Evolutionary conservation across 1,140 invertebrate genomes (phyloP).

Genomic region (Parasteatoda tepidariorum): DNA sequence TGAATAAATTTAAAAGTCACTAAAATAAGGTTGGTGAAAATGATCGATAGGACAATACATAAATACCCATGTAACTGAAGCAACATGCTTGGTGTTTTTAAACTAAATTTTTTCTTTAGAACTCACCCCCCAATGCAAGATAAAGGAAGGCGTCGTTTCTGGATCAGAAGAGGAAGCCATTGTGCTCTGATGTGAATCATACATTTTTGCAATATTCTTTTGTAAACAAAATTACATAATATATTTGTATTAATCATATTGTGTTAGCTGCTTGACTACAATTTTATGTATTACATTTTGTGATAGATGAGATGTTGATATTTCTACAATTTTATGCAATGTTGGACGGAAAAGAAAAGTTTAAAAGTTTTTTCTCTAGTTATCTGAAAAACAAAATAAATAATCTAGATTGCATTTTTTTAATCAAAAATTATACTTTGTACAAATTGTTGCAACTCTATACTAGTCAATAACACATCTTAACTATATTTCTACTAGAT

Average conservation of each 20-base stretch:
- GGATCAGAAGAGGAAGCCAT: slow-evolving; percentile 60
- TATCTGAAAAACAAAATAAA: background rate
- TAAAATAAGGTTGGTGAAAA: too few species aligned
- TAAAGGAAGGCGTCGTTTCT: slow-evolving; percentile 63
- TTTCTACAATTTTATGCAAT: background rate
- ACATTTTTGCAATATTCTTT: slow-evolving; percentile 8
- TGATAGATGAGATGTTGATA: slow-evolving; percentile 1
- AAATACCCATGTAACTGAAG: too few species aligned
- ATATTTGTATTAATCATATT: slow-evolving; percentile 18
- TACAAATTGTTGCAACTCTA: background rate
- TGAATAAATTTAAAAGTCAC: too few species aligned
- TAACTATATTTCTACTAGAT: too few species aligned
- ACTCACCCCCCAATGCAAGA: slow-evolving; percentile 49
- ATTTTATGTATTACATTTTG: slow-evolving; percentile 5
- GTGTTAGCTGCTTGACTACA: slow-evolving; percentile 24
- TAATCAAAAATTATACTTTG: background rate
- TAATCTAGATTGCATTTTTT: background rate
- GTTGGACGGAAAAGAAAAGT: background rate
- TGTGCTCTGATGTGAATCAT: slow-evolving; percentile 26
- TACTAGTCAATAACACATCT: too few species aligned
- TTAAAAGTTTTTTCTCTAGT: background rate
- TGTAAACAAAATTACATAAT: slow-evolving; percentile 15
- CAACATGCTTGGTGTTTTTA: too few species aligned
- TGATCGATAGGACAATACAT: too few species aligned
- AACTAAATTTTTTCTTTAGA: slow-evolving; percentile 3